These are phyloP conservation scores for Margaritifera margaritifera DNA, from an alignment of 2,888 invertebrate species.

Conservation along the genomic window DNA sequence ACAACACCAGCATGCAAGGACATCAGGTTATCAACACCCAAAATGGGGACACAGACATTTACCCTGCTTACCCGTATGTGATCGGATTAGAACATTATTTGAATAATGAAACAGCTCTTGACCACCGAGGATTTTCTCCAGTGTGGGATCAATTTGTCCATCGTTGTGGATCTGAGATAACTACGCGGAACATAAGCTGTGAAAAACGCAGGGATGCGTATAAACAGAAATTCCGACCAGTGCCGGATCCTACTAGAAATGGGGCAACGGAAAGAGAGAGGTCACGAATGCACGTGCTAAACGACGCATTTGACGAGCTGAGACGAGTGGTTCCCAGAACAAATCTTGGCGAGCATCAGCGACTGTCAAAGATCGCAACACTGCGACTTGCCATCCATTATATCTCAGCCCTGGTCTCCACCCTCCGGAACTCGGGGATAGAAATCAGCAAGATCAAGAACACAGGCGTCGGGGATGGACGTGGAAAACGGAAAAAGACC, in stretches of 20 bases:
- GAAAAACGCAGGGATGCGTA: too few relatives aligned
- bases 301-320: slow-evolving; percentile 71
- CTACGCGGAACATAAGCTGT: too few relatives aligned
- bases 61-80: too few relatives aligned
- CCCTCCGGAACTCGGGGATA: slow-evolving; percentile 57
- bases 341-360: slow-evolving; percentile 70
- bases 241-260: slow-evolving; percentile 44
- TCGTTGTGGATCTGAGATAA: too few relatives aligned
- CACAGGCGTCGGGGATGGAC: slow-evolving; percentile 44
- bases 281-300: slow-evolving; percentile 72
- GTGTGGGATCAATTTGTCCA: too few relatives aligned
- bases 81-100: too few relatives aligned
- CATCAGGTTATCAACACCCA: too few relatives aligned
- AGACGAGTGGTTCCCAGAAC: slow-evolving; percentile 70
- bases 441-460: slow-evolving; percentile 56
- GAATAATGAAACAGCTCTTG: too few relatives aligned
- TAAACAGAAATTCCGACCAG: not conserved
- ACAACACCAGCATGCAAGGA: too few relatives aligned
- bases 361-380: slow-evolving; percentile 72
- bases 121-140: too few relatives aligned
- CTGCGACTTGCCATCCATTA: slow-evolving; percentile 71
- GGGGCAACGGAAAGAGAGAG: slow-evolving; percentile 69
- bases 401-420: slow-evolving; percentile 65
- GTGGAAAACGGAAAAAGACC: slow-evolving; percentile 53
- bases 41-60: too few relatives aligned